Percentiles rank a stretch among this genome's conserved stretches.
Evolutionary conservation across 2,797 vertebrate genomes (phyloP).

Genomic region (Acrocephalus scirpaceus): DNA sequence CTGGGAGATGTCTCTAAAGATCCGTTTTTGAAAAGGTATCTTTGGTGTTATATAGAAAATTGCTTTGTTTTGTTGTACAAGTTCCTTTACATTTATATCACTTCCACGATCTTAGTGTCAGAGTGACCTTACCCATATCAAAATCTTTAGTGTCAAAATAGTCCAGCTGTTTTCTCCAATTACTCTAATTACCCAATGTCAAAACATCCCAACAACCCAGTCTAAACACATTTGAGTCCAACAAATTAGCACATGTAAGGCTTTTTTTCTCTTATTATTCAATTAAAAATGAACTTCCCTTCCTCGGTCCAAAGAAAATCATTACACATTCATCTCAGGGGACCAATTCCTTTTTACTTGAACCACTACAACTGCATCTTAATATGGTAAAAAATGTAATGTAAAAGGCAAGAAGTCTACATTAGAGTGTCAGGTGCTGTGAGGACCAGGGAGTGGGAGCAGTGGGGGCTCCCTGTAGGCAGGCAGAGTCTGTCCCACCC

Average conservation of each 20-base stretch:
- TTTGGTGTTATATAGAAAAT: neutral
- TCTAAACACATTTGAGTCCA: conserved; percentile 43
- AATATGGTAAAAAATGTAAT: conserved; percentile 34
- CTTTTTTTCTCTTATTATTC: conserved; percentile 34
- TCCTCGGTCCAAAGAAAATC: conserved; percentile 44
- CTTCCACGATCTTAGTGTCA: neutral
- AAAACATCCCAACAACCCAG: conserved; percentile 13
- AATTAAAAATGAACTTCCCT: conserved; percentile 41
- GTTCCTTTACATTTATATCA: neutral
- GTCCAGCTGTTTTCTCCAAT: neutral
- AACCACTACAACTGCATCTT: neutral
- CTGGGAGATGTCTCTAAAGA: neutral
- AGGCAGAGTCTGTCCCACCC: neutral
- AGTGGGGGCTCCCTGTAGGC: neutral
- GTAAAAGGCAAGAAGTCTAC: neutral
- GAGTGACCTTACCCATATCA: neutral
- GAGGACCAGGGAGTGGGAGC: neutral
- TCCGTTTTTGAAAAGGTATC: neutral
- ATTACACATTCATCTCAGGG: conserved; percentile 6
- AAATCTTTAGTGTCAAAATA: conserved; percentile 3
- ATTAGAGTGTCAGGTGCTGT: neutral
- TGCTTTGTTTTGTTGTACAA: neutral
- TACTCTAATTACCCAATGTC: neutral
- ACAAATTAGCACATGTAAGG: conserved; percentile 29
- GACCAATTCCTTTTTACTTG: conserved; percentile 32